A percentile compares a stretch with the other conserved stretches of the same genome.
These are phyloP conservation scores for Drosophila atroscutellata DNA, from an alignment of 2,888 invertebrate species.

Conservation along the genomic window DNA sequence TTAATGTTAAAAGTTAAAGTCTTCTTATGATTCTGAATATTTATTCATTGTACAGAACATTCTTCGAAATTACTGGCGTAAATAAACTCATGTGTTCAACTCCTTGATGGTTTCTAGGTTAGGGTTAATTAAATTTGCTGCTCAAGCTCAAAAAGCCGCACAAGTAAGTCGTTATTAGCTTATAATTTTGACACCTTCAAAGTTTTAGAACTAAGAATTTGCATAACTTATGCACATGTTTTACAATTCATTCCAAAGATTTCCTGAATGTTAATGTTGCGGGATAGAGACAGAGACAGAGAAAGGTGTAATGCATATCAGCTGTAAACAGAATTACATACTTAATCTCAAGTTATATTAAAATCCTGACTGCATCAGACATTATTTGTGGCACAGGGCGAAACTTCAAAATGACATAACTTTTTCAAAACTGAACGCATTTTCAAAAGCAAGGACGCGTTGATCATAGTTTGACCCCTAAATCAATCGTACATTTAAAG, in stretches of 20 bases:
- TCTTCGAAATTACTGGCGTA: background rate
- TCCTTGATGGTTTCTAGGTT: background rate
- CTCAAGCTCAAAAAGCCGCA: background rate
- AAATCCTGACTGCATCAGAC: too few relatives aligned
- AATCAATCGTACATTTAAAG: too few relatives aligned
- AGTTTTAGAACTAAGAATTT: background rate
- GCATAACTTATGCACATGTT: background rate
- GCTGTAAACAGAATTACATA: constrained; percentile 2
- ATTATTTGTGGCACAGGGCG: too few relatives aligned
- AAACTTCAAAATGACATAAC: too few relatives aligned
- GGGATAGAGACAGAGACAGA: background rate
- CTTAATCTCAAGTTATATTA: constrained; percentile 3
- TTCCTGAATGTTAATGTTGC: background rate
- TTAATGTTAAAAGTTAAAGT: background rate
- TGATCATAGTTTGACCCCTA: too few relatives aligned
- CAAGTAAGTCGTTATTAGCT: background rate
- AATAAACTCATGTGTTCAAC: background rate
- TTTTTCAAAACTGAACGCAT: too few relatives aligned
- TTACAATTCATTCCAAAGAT: background rate
- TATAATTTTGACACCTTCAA: background rate
- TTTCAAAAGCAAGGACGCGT: too few relatives aligned
- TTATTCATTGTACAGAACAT: background rate
- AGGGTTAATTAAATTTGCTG: background rate
- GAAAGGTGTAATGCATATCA: background rate
- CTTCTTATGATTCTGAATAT: background rate